Base-by-base conservation (phyloP, 2,113 vertebrate species). In the Salvelinus namaycush region DNA sequence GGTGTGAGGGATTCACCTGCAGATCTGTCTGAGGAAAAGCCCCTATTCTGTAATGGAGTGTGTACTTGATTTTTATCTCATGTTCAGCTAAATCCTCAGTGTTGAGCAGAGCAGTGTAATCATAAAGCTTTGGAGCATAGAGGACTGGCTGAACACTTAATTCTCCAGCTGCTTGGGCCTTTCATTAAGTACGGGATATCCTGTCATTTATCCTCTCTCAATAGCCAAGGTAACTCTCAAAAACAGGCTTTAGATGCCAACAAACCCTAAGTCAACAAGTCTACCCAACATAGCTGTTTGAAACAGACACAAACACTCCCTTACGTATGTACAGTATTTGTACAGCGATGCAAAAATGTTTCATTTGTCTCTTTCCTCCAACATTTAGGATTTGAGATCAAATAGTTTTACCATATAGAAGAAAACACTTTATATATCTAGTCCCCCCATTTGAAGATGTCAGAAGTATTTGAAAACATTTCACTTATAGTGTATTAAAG, bases 81-180 rank as follows among this genome's bases (percentile, higher is more conserved):
- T 31, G 60, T 27, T 64, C 74, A 64, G 64, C 27, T 34, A 60
- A 64, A 76, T 80, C 78, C 64, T 68, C 62, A 59, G 16, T 76
- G 75, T 68, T 81, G 64, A 73, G 54, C 39, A 59, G 20, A 34
- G 54, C 39, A 44, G 14, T 39, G 39, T 26, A 62, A 75, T 76
- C 74, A 76, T 24, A 39, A 34, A 31, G 24, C 27, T 5, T 27
- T 31, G 29, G 24, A 67, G 26, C 65, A 31, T 16, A 18, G 65
- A 67, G 65, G 26, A 31, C 29, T 16, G 27, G 13, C 27, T 67
- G 65, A 67, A 31, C 24, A 29, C 65, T 67, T 14, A 3, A 18
- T 27, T 67, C 27, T 67, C 4, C 26, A 27, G 65, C 5, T 27
- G 1, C 27, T 20, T 7, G 16, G 66, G 16, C 27, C 75, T 70